Percentiles rank a stretch among this genome's conserved stretches.
Conservation (phyloP, 2,888 invertebrate genomes). For the Drosophila melanosoma region DNA sequence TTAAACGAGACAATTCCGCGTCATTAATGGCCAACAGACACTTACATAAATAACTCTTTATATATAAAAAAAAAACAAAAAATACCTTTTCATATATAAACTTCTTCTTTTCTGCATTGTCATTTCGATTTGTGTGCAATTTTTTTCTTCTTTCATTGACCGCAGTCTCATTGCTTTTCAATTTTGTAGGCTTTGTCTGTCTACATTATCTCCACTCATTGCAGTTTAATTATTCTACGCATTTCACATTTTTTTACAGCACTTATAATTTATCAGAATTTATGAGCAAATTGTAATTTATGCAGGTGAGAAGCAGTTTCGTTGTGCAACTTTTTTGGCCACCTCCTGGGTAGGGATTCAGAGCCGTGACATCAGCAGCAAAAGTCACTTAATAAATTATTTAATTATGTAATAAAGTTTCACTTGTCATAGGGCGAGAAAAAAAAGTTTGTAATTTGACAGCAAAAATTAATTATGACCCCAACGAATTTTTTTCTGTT, state of each 20-base stretch:
- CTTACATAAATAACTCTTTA: background rate
- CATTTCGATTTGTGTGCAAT: slow-evolving; percentile 41
- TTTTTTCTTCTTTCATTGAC: slow-evolving; percentile 70
- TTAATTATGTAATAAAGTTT: slow-evolving; percentile 76
- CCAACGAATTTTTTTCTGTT: slow-evolving; percentile 11
- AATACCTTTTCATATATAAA: background rate
- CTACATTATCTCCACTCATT: background rate
- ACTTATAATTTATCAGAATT: slow-evolving; percentile 69
- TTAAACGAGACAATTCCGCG: slow-evolving; percentile 53
- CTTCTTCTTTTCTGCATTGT: slow-evolving; percentile 22
- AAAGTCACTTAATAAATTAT: slow-evolving; percentile 60
- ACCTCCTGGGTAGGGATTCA: slow-evolving; percentile 2
- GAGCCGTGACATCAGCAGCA: slow-evolving; percentile 24
- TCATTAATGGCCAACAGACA: slow-evolving; percentile 47
- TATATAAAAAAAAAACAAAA: background rate
- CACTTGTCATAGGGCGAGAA: slow-evolving; percentile 41
- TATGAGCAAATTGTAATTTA: slow-evolving; percentile 65
- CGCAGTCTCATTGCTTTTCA: slow-evolving; percentile 48
- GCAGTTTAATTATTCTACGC: slow-evolving; percentile 64
- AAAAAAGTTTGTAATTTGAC: slow-evolving; percentile 52
- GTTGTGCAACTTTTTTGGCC: slow-evolving; percentile 49
- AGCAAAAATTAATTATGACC: slow-evolving; percentile 65
- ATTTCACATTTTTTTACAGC: slow-evolving; percentile 57
- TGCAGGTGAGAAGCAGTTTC: slow-evolving; percentile 43
- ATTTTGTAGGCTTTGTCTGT: slow-evolving; percentile 25